These are phyloP conservation scores for Ophion costatus DNA, from an alignment of 2,888 invertebrate species.

Conservation along the genomic window DNA sequence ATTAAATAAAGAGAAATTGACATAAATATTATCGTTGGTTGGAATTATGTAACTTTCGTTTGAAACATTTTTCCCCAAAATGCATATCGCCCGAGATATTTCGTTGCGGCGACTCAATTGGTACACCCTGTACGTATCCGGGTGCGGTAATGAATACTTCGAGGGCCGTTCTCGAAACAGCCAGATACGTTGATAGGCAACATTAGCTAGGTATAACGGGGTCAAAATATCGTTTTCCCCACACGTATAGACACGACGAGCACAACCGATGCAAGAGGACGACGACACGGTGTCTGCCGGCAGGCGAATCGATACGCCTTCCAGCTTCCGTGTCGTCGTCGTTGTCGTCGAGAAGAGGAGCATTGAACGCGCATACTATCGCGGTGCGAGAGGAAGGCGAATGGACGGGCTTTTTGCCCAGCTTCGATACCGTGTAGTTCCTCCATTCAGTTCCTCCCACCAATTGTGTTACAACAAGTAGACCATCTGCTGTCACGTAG, in stretches of 20 bases:
- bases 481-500: conserved; percentile 25
- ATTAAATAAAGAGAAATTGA: neutral
- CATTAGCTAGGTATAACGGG: neutral
- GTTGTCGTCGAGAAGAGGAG: conserved; percentile 35
- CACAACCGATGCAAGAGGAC: conserved; percentile 55
- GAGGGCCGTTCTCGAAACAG: neutral
- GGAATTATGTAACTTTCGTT: neutral
- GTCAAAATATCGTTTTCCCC: neutral
- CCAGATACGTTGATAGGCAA: neutral
- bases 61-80: neutral
- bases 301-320: conserved; percentile 71
- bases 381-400: conserved; percentile 33
- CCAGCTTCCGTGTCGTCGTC: conserved; percentile 65
- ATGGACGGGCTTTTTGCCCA: conserved; percentile 55
- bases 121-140: neutral
- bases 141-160: neutral
- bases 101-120: neutral
- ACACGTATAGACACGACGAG: conserved; percentile 26
- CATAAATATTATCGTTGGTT: neutral
- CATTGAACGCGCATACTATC: conserved; percentile 54
- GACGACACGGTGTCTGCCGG: conserved; percentile 65
- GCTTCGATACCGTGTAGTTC: conserved; percentile 17
- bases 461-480: conserved; percentile 49
- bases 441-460: neutral
- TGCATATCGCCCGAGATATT: neutral